Evolutionary conservation across 2,888 invertebrate species (phyloP).

Genomic region (Dexiosoma caninum): DNA sequence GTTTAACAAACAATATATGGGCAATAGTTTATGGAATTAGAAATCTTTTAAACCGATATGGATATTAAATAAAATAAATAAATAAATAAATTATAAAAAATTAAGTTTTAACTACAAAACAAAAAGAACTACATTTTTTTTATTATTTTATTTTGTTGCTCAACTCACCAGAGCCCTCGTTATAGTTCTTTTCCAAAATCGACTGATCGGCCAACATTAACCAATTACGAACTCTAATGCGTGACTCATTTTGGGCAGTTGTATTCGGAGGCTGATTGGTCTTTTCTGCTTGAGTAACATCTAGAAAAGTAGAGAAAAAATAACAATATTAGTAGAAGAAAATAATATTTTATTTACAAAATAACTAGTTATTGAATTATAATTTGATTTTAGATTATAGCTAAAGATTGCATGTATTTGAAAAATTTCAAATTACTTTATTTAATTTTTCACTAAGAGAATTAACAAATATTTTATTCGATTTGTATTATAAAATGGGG

Average conservation of each 20-base stretch:
- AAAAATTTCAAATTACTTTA: constrained; percentile 62
- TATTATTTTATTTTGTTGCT: background rate
- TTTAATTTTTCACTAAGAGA: constrained; percentile 14
- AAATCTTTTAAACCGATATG: too few species aligned
- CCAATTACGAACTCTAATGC: constrained; percentile 77
- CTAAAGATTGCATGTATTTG: constrained; percentile 27
- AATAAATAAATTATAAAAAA: background rate
- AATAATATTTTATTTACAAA: too few species aligned
- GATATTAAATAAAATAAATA: too few species aligned
- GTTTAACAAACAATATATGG: too few species aligned
- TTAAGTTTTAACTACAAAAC: background rate
- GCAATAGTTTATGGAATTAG: too few species aligned
- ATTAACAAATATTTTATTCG: constrained; percentile 11
- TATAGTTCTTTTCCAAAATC: constrained; percentile 70
- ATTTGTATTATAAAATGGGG: background rate
- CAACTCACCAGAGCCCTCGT: constrained; percentile 67
- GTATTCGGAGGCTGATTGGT: background rate
- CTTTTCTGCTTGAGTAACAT: constrained; percentile 14
- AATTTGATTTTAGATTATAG: background rate
- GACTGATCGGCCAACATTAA: constrained; percentile 77
- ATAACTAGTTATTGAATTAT: too few species aligned
- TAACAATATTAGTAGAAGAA: constrained; percentile 36
- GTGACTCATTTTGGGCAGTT: constrained; percentile 70
- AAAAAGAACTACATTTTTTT: background rate
- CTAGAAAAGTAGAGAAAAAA: constrained; percentile 49